Conservation (phyloP, 2,888 invertebrate species). For the Meteorus colon region DNA sequence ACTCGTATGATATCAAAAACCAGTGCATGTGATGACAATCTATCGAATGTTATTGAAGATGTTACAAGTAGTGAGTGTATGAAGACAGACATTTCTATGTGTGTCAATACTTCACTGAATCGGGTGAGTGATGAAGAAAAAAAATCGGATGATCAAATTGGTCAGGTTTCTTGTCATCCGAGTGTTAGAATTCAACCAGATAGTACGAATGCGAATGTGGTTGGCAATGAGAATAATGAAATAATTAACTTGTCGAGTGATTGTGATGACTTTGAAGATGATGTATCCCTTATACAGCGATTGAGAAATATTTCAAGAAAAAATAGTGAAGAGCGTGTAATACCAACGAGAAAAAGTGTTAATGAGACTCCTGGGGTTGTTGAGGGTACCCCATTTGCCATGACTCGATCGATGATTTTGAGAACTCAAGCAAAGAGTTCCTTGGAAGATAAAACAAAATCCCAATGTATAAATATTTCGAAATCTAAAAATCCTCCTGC, state of each 20-base stretch:
- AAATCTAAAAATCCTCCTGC: not conserved
- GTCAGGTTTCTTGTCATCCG: not conserved
- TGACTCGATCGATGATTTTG: conserved; percentile 56
- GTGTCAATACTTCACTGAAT: conserved; percentile 50
- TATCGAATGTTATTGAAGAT: not conserved
- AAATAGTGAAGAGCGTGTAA: not conserved
- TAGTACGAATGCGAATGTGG: not conserved
- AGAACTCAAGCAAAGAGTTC: conserved; percentile 52
- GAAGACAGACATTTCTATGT: conserved; percentile 40
- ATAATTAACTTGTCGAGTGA: not conserved
- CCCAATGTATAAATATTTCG: not conserved
- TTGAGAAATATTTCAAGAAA: not conserved
- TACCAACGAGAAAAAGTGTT: not conserved
- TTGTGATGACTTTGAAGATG: not conserved
- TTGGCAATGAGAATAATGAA: not conserved
- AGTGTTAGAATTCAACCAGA: not conserved
- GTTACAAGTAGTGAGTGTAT: not conserved
- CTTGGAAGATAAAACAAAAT: not conserved
- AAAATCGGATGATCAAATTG: not conserved
- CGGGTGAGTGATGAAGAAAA: not conserved
- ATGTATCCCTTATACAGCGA: not conserved
- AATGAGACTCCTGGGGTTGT: conserved; percentile 49
- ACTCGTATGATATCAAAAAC: not conserved
- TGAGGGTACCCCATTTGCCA: conserved; percentile 61
- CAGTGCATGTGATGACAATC: not conserved